Base-by-base conservation (phyloP, 2,113 vertebrate species). In the Hassar affinis region DNA sequence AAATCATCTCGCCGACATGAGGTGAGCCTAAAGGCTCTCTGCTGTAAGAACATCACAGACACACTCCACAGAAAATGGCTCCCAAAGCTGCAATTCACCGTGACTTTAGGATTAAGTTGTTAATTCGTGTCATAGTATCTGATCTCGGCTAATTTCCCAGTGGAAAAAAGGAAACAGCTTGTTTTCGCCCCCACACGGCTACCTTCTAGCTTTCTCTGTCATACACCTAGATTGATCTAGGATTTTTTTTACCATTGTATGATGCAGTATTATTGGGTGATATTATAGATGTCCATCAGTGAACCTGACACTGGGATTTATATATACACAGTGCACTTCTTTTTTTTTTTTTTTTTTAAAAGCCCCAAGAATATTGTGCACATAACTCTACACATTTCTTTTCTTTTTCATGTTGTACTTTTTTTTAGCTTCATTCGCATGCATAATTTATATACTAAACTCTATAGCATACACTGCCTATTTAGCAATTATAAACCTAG, bases 121-220 rank as follows among this genome's bases (percentile, higher is more conserved):
- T 83, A 86, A 86, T 86, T 83, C 76, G 78, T 79, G 74, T 86
- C 78, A 82, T 86, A 79, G 47, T 54, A 56, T 72, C 76, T 83
- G 66, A 45, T 45, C 35, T 64, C 56, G 12, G 56, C 78, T 83
- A 86, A 79, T 86, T 83, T 82, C 80, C 85, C 76, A 66, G 51
- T 56, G 85, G 76, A 84, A 54, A 35, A 78, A 62, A 79, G 33
- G n/a, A 45, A 54, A 71, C 35, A 49, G 78, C 52, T 68, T 69
- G 71, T 81, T 80, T 76, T 51, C 25, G 9, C 33, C 66, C 33
- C 66, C 17, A 7, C 22, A 25, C 17, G 38, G 17, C 38, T 57
- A 25, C 17, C 15, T 61, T 82, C 72, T 52, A 51, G 30, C 18
- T 77, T 59, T 51, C 11, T n/a, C 47, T 74, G 52, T 64, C 72